A percentile compares a stretch with the other conserved stretches of the same genome.
These are phyloP conservation scores for Corapipo altera DNA, from an alignment of 2,113 vertebrate genomes.

Conservation along the genomic window DNA sequence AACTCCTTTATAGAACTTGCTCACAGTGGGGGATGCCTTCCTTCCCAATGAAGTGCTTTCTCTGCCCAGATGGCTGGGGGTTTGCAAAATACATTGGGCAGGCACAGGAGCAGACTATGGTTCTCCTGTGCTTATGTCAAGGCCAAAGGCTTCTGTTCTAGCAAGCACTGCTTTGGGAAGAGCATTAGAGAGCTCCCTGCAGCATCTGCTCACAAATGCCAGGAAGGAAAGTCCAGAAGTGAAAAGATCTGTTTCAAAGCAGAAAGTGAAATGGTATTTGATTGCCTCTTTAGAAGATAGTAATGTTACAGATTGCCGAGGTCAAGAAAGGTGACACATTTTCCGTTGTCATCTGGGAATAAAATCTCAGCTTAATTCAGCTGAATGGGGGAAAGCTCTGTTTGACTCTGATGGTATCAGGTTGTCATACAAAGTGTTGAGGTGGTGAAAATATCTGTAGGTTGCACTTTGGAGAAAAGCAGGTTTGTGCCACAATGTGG, in stretches of 20 bases:
- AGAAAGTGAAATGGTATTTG: not conserved
- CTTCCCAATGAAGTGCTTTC: not conserved
- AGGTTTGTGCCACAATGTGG: not conserved
- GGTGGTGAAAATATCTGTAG: not conserved
- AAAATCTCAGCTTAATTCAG: not conserved
- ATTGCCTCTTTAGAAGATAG: not conserved
- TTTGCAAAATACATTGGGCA: not conserved
- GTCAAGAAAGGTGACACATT: not conserved
- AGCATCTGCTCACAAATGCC: conserved; percentile 19
- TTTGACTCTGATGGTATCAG: not conserved
- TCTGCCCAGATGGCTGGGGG: not conserved
- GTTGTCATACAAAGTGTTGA: not conserved
- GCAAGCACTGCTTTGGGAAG: not conserved
- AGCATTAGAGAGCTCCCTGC: not conserved
- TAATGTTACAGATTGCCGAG: not conserved
- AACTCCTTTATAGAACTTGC: not conserved
- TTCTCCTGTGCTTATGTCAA: not conserved
- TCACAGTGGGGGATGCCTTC: not conserved
- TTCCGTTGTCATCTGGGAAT: not conserved
- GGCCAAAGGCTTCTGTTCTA: conserved; percentile 20
- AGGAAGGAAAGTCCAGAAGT: not conserved
- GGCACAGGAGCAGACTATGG: not conserved
- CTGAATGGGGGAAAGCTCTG: not conserved
- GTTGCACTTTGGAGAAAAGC: not conserved
- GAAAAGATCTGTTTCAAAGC: not conserved